phyloP scores from a whole-genome alignment of 2,797 vertebrate species.

The Liasis olivaceus region DNA sequence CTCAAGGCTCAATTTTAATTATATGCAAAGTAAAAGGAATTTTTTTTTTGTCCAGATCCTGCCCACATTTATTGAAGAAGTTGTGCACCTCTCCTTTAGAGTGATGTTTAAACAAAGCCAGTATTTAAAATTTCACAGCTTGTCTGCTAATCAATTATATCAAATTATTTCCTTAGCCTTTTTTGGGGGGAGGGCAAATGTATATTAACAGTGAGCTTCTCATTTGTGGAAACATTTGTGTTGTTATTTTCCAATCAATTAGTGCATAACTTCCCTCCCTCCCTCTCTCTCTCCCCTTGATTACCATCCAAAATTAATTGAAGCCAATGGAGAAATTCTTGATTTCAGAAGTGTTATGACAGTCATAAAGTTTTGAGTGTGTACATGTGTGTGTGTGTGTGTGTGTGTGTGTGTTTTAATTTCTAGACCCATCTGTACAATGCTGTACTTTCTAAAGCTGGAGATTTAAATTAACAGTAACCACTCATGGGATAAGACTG shows the following conservation, averaged over 20 bases:
- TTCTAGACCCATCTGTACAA: constrained; percentile 49
- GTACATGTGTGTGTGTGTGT: not conserved
- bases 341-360: not conserved
- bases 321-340: not conserved
- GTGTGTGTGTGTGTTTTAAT: constrained; percentile 40
- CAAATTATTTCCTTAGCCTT: not conserved
- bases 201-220: not conserved
- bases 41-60: not conserved
- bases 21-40: not conserved
- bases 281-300: not conserved
- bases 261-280: not conserved
- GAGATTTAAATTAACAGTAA: constrained; percentile 53
- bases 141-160: not conserved
- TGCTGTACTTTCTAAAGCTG: constrained; percentile 47
- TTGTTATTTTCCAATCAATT: not conserved
- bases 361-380: not conserved
- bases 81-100: not conserved
- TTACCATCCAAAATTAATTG: constrained; percentile 8
- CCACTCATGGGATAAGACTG: constrained; percentile 28
- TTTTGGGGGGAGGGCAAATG: not conserved
- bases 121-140: not conserved
- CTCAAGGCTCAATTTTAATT: not conserved
- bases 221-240: not conserved
- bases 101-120: not conserved
- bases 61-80: not conserved